Evolutionary conservation across 2,113 vertebrate species (phyloP).

Genomic region (Cebidichthys violaceus): DNA sequence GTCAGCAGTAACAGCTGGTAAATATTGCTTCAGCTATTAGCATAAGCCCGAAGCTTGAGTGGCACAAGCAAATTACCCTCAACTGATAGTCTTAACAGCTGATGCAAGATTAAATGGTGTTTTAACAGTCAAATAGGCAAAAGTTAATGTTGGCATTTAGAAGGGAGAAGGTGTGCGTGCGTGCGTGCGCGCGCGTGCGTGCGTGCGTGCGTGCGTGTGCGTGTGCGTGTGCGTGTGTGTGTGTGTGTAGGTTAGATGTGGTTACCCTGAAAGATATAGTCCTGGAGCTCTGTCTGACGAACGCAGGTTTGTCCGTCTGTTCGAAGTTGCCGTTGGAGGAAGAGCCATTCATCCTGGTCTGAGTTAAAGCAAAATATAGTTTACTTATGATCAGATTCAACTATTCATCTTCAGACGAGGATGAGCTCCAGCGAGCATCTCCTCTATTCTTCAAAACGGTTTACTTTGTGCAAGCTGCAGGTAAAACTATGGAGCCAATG

Average conservation of each 20-base stretch:
- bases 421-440: neutral
- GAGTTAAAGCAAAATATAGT: conserved; percentile 1
- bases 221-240: conserved; percentile 11
- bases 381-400: neutral
- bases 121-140: conserved; percentile 69
- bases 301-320: conserved; percentile 80
- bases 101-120: conserved; percentile 26
- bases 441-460: neutral
- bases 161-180: neutral
- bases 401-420: neutral
- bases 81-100: conserved; percentile 29
- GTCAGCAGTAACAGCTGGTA: conserved; percentile 31
- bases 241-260: conserved; percentile 1
- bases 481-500: neutral
- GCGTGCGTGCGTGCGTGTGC: conserved; percentile 4
- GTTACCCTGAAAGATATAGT: conserved; percentile 93
- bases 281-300: conserved; percentile 86
- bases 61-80: conserved; percentile 61
- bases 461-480: neutral
- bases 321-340: conserved; percentile 50
- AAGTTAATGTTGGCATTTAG: conserved; percentile 11
- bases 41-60: neutral
- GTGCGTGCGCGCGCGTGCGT: neutral
- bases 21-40: conserved; percentile 40
- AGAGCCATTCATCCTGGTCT: conserved; percentile 63